Evolutionary conservation across 2,797 vertebrate genomes (phyloP).

Genomic region (Hybognathus amarus): DNA sequence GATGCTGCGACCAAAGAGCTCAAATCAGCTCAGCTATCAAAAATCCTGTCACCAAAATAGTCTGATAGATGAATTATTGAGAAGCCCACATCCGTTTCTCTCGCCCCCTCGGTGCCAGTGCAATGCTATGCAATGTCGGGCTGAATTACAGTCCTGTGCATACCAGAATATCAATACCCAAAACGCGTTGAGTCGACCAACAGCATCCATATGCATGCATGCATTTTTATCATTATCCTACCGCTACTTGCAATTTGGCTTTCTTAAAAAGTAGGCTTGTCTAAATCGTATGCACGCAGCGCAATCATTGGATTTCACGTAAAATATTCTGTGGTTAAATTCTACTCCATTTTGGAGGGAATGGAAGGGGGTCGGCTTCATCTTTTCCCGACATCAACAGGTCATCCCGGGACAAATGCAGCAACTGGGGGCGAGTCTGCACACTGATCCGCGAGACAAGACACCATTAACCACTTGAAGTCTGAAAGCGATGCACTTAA

Average conservation of each 20-base stretch:
- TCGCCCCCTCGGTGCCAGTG: conserved; percentile 62
- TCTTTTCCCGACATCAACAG: conserved; percentile 82
- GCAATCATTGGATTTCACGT: not conserved
- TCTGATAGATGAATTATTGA: conserved; percentile 66
- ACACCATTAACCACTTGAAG: conserved; percentile 68
- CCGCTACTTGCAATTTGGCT: not conserved
- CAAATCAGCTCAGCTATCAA: conserved; percentile 47
- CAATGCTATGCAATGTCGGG: conserved; percentile 65
- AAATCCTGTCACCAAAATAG: conserved; percentile 63
- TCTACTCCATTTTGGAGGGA: conserved; percentile 39
- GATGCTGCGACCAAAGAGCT: conserved; percentile 31
- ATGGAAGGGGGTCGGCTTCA: conserved; percentile 65
- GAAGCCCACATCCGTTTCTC: conserved; percentile 56
- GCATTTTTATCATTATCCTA: not conserved
- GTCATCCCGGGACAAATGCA: conserved; percentile 81
- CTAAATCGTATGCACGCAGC: not conserved
- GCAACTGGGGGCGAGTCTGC: conserved; percentile 71
- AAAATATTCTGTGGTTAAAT: conserved; percentile 36
- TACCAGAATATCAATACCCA: conserved; percentile 62
- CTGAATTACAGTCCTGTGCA: conserved; percentile 66
- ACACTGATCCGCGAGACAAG: conserved; percentile 64
- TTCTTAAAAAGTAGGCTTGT: not conserved
- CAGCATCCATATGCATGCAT: conserved; percentile 24
- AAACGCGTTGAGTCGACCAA: conserved; percentile 41
- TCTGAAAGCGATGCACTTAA: conserved; percentile 31